A percentile compares a stretch with the other conserved stretches of the same genome.
Conservation (phyloP, 2,113 vertebrate genomes). For the Arvicanthis niloticus region DNA sequence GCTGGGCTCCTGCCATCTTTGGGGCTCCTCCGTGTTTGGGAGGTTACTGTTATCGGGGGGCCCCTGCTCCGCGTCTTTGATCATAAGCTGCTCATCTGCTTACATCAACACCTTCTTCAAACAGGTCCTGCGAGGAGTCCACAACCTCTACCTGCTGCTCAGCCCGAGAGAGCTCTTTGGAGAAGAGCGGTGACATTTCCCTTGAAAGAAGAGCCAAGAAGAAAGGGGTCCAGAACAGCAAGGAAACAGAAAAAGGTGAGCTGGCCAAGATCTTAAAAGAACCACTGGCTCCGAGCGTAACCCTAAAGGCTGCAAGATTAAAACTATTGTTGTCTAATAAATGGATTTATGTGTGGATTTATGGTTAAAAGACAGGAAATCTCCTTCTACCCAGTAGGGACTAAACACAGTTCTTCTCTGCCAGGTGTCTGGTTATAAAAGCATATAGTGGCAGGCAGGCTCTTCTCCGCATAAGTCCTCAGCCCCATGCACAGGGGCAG, state of each 20-base stretch:
- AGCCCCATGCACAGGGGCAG: neutral
- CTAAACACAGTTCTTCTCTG: slow-evolving; percentile 46
- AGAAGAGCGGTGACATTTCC: neutral
- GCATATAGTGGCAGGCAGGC: neutral
- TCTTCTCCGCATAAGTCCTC: neutral
- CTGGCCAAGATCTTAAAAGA: slow-evolving; percentile 64
- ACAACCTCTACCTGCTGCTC: slow-evolving; percentile 61
- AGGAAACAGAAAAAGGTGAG: slow-evolving; percentile 47
- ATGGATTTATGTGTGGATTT: slow-evolving; percentile 58
- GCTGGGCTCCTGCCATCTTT: slow-evolving; percentile 56
- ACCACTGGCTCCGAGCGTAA: slow-evolving; percentile 7
- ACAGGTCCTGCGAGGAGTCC: slow-evolving; percentile 53
- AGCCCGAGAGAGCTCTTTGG: slow-evolving; percentile 41
- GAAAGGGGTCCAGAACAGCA: slow-evolving; percentile 57
- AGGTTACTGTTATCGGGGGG: slow-evolving; percentile 37
- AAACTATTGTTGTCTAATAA: slow-evolving; percentile 67
- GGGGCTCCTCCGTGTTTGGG: neutral
- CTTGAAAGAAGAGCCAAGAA: slow-evolving; percentile 73
- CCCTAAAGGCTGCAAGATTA: slow-evolving; percentile 38
- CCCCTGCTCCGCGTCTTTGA: slow-evolving; percentile 21
- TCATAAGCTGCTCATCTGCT: slow-evolving; percentile 25
- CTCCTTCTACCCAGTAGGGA: slow-evolving; percentile 49
- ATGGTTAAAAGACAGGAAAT: slow-evolving; percentile 62
- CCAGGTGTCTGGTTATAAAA: neutral
- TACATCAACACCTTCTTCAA: slow-evolving; percentile 50